Conservation (phyloP, 2,888 invertebrate species). For the Pyrrhia umbra region DNA sequence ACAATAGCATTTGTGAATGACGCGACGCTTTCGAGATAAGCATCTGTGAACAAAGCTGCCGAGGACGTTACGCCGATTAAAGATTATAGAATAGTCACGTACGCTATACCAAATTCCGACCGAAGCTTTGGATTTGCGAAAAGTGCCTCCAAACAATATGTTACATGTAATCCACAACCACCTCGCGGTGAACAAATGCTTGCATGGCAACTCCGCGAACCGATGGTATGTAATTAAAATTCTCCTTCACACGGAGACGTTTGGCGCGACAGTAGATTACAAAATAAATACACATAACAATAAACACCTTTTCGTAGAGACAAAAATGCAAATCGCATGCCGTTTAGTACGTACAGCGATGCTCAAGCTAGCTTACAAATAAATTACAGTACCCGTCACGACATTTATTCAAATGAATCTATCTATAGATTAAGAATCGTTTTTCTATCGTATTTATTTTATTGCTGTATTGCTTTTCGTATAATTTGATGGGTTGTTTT, state of each 20-base stretch:
- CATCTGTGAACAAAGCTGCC: conserved; percentile 68
- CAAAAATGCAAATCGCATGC: conserved; percentile 78
- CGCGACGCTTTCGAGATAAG: conserved; percentile 76
- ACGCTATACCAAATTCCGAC: conserved; percentile 69
- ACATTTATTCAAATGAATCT: conserved; percentile 74
- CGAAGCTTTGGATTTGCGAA: conserved; percentile 65
- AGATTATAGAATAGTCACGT: conserved; percentile 82
- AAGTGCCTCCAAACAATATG: conserved; percentile 58
- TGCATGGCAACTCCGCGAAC: conserved; percentile 49
- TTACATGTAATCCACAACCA: conserved; percentile 40
- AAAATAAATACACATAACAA: conserved; percentile 65
- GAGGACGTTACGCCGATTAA: conserved; percentile 65
- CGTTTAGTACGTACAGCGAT: conserved; percentile 71
- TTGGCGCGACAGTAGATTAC: conserved; percentile 62
- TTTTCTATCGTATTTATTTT: conserved; percentile 61
- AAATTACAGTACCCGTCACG: conserved; percentile 76
- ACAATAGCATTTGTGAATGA: conserved; percentile 78
- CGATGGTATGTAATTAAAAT: conserved; percentile 68
- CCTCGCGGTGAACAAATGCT: conserved; percentile 44
- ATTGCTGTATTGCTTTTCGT: conserved; percentile 47
- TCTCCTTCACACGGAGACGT: conserved; percentile 62
- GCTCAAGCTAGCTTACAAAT: conserved; percentile 68
- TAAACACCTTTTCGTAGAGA: conserved; percentile 65
- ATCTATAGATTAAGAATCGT: conserved; percentile 66
- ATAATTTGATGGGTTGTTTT: conserved; percentile 41